phyloP scores from a whole-genome alignment of 2,797 vertebrate genomes.

The Lepus oiostolus region DNA sequence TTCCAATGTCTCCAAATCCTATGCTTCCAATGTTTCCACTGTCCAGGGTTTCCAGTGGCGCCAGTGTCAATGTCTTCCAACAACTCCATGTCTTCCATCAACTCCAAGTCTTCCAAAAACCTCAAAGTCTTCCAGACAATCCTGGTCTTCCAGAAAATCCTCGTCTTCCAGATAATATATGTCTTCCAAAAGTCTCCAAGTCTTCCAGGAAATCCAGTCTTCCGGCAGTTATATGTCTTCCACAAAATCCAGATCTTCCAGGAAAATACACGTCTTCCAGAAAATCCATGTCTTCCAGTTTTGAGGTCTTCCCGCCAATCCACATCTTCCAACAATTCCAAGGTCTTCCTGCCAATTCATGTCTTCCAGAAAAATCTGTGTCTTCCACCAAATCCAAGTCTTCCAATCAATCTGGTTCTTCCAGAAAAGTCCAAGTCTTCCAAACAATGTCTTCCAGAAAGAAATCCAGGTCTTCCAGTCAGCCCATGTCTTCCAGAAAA shows the following conservation, averaged over 20 bases:
- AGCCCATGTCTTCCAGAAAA: constrained; percentile 50
- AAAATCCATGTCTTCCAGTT: background rate
- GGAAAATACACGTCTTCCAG: constrained; percentile 22
- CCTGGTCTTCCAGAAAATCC: constrained; percentile 42
- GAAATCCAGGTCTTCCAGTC: constrained; percentile 58
- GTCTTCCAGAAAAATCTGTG: background rate
- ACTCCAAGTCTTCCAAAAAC: constrained; percentile 75
- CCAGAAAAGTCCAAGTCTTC: constrained; percentile 19
- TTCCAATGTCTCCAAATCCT: constrained; percentile 80
- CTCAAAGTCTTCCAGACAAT: constrained; percentile 65
- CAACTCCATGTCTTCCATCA: constrained; percentile 74
- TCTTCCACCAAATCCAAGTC: background rate
- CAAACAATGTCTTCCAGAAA: constrained; percentile 74
- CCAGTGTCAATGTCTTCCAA: constrained; percentile 79
- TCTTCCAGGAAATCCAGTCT: constrained; percentile 49
- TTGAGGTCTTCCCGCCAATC: constrained; percentile 45
- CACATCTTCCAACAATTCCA: constrained; percentile 18
- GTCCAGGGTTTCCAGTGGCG: constrained; percentile 79
- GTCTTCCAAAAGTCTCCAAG: constrained; percentile 22
- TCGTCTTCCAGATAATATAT: constrained; percentile 36
- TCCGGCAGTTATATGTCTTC: constrained; percentile 45
- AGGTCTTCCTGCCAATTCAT: background rate
- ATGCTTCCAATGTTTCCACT: constrained; percentile 83
- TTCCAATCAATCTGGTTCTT: background rate
- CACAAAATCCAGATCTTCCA: constrained; percentile 16